phyloP scores from a whole-genome alignment of 2,888 invertebrate species.

The Gasteruption jaculator region DNA sequence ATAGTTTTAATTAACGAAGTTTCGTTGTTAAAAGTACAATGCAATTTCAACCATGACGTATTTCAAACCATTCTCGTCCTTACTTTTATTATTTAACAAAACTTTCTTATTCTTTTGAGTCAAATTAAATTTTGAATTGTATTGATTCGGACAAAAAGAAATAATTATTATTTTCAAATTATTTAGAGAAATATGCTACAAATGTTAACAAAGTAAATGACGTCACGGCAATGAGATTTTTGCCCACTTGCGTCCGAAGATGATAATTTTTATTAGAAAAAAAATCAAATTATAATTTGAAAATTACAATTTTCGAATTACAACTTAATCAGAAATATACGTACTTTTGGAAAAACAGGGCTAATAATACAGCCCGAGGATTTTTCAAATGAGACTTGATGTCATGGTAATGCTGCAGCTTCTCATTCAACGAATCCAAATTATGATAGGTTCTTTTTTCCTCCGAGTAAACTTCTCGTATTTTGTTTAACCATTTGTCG shows the following conservation, averaged over 20 bases:
- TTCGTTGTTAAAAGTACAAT: too few species aligned
- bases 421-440: constrained; percentile 51
- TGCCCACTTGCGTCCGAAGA: too few species aligned
- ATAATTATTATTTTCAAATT: too few species aligned
- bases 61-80: too few species aligned
- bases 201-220: neutral
- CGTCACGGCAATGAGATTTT: neutral
- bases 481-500: constrained; percentile 47
- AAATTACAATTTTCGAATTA: neutral
- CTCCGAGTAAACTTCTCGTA: constrained; percentile 50
- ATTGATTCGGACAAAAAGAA: too few species aligned
- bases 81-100: too few species aligned
- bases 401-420: constrained; percentile 51
- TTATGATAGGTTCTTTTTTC: constrained; percentile 54
- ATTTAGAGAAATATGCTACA: too few species aligned
- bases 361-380: constrained; percentile 52
- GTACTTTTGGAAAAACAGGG: constrained; percentile 59
- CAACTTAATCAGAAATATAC: constrained; percentile 24
- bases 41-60: too few species aligned
- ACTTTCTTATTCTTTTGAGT: too few species aligned
- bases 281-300: neutral
- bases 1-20: too few species aligned
- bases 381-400: constrained; percentile 50
- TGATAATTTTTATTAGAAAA: too few species aligned
- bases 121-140: too few species aligned